Evolutionary conservation across 1,140 invertebrate genomes (phyloP).

Genomic region (Hycleus phaleratus): DNA sequence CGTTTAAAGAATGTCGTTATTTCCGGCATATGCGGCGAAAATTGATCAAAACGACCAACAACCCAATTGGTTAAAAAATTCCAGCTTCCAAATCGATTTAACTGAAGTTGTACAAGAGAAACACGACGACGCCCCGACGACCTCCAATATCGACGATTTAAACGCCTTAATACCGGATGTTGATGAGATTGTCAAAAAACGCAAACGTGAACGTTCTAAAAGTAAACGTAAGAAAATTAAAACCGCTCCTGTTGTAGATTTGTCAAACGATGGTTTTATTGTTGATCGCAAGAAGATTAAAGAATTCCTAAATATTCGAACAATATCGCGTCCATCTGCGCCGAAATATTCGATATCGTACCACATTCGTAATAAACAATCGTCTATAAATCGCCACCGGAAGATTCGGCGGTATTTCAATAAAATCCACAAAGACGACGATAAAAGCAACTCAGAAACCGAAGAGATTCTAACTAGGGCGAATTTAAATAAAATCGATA

Average conservation of each 20-base stretch:
- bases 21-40: constrained; percentile 33
- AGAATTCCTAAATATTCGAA: constrained; percentile 43
- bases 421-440: background rate
- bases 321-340: constrained; percentile 41
- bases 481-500: constrained; percentile 13
- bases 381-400: background rate
- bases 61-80: constrained; percentile 34
- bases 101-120: constrained; percentile 15
- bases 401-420: background rate
- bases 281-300: constrained; percentile 45
- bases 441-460: constrained; percentile 10
- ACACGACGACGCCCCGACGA: constrained; percentile 29
- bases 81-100: constrained; percentile 34
- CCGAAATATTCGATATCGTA: constrained; percentile 39
- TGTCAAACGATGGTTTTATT: constrained; percentile 44
- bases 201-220: constrained; percentile 8
- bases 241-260: constrained; percentile 15
- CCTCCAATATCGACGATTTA: constrained; percentile 17
- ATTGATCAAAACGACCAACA: constrained; percentile 5
- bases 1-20: constrained; percentile 32
- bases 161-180: background rate
- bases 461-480: constrained; percentile 37
- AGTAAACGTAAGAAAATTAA: constrained; percentile 27
- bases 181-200: constrained; percentile 13
- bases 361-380: no score